Base-by-base conservation (phyloP, 2,888 invertebrate species). In the Caenorhabditis sinica region DNA sequence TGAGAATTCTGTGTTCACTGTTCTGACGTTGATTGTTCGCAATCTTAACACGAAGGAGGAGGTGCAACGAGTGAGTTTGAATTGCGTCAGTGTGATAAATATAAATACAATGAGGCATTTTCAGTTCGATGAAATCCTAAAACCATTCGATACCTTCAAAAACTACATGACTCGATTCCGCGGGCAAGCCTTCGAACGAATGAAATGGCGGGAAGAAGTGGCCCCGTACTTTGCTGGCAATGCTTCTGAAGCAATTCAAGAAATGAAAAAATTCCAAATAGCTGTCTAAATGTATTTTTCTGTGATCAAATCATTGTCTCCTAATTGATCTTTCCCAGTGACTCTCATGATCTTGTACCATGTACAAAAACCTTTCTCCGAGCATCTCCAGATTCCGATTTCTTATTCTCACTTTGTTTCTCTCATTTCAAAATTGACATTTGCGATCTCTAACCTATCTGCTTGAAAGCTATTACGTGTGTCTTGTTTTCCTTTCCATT, bases 381-480 rank as follows among this genome's bases (percentile, higher is more conserved):
- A 11, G 40, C 40, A 40, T 40, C 40, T 40, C 40, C 40, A 40
- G 11, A 40, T 40, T 40, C 40, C 13, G 40, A 40, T 40, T 40
- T 40, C 2, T 40, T 40, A 6, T 40, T 58, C 58, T 13, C 23
- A 0, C 8, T 28, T 20, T 40, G 6, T n/a, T 40, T 40, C 30
- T 63, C 45, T 51, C 43, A 33, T 43, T 43, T 17, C 0, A 20
- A 33, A 23, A 17, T 25, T 53, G 56, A 45, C 68, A n/a, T 58
- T 63, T 49, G 33, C 77, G 69, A 68, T 77, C 77, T 79, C 77
- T 28, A 36, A 33, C 58, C 43, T 45, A 45, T 80, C 73, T 63
- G 56, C 58, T 71, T 72, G n/a, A 53, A 51, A 51, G 9, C 80
- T 65, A 56, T 80, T 80, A 72, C 73, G 80, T 73, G 68, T 68